These are phyloP conservation scores for Nemapogon koenigi DNA, from an alignment of 2,888 invertebrate genomes.

Conservation along the genomic window DNA sequence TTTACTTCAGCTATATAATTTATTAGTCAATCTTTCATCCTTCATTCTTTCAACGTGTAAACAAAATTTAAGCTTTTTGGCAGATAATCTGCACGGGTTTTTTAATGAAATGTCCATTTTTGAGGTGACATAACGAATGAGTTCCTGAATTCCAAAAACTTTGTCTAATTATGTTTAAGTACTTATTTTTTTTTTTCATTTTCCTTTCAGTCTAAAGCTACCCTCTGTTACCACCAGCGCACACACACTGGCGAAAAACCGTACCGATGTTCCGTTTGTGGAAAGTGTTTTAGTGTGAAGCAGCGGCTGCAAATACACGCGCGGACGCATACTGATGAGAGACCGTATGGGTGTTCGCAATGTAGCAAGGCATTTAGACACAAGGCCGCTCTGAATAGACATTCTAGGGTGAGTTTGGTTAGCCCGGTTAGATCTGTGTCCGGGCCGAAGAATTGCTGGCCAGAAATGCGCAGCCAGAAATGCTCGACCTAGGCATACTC, in stretches of 20 bases:
- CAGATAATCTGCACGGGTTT: too few relatives aligned
- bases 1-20: too few relatives aligned
- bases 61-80: too few relatives aligned
- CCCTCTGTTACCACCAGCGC: constrained; percentile 14
- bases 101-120: too few relatives aligned
- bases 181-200: neutral
- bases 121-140: too few relatives aligned
- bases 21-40: too few relatives aligned
- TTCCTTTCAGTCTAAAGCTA: constrained; percentile 15
- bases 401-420: constrained; percentile 3
- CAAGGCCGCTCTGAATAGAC: constrained; percentile 32
- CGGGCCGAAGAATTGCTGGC: too few relatives aligned
- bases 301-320: constrained; percentile 34
- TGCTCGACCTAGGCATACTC: too few relatives aligned
- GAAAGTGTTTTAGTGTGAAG: constrained; percentile 27
- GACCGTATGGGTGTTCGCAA: constrained; percentile 25
- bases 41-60: too few relatives aligned
- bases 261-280: constrained; percentile 13
- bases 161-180: neutral
- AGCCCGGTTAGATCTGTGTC: too few relatives aligned
- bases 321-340: constrained; percentile 36
- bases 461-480: too few relatives aligned
- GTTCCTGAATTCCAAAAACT: neutral
- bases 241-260: constrained; percentile 16
- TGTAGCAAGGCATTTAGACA: constrained; percentile 36